Percentiles rank a stretch among this genome's conserved stretches.
phyloP scores from a whole-genome alignment of 2,113 vertebrate genomes.

The Tragelaphus scriptus region DNA sequence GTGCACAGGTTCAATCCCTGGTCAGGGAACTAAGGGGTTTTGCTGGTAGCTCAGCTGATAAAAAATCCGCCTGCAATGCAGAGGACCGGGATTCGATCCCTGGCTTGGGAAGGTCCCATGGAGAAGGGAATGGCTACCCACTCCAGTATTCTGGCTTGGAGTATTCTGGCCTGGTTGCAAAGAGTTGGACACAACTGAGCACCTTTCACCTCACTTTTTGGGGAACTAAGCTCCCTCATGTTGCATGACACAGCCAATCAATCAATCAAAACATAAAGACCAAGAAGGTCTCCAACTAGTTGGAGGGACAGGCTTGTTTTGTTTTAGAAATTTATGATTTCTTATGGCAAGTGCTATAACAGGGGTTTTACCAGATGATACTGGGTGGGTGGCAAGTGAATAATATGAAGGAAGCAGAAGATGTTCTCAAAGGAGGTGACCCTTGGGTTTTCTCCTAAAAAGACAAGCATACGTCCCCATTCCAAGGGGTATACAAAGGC shows the following conservation, averaged over 20 bases:
- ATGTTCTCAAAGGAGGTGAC: background rate
- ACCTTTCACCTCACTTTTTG: background rate
- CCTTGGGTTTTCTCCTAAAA: background rate
- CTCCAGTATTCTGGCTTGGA: background rate
- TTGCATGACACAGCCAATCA: background rate
- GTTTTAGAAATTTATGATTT: background rate
- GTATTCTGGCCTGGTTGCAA: background rate
- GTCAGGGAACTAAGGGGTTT: background rate
- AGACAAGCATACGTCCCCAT: background rate
- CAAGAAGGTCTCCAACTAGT: background rate
- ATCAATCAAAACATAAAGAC: background rate
- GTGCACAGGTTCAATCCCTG: background rate
- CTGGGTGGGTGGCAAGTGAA: background rate
- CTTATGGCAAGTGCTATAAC: background rate
- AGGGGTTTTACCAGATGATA: background rate
- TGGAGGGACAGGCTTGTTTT: background rate
- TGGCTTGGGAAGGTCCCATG: background rate
- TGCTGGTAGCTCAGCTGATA: background rate
- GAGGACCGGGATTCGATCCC: background rate
- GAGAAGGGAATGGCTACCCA: background rate
- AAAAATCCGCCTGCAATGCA: background rate
- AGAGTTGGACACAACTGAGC: background rate
- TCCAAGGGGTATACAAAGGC: background rate
- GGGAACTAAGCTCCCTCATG: background rate
- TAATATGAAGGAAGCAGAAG: background rate